Percentiles rank a stretch among this genome's conserved stretches.
Evolutionary conservation across 2,113 vertebrate species (phyloP).

Genomic region (Leptodactylus fuscus): DNA sequence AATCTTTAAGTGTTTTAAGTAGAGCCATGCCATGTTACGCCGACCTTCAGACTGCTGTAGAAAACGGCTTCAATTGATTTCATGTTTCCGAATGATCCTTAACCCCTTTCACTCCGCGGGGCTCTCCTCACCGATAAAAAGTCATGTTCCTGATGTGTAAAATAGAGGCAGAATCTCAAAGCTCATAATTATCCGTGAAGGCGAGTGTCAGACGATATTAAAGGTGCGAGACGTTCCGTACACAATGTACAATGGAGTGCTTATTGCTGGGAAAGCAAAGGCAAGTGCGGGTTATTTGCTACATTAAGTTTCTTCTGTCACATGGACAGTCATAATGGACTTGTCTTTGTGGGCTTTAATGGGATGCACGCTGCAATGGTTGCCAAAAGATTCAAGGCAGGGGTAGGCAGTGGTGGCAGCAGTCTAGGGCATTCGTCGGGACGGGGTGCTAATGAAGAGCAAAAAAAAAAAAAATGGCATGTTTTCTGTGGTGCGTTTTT

Average conservation of each 20-base stretch:
- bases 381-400: no score
- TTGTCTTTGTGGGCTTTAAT: no score
- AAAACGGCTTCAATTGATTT: conserved; percentile 35
- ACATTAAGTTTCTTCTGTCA: background rate
- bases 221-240: background rate
- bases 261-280: background rate
- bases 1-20: conserved; percentile 30
- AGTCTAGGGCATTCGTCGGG: no score
- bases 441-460: no score
- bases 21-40: conserved; percentile 14
- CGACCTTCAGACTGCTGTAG: conserved; percentile 38
- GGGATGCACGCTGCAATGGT: no score
- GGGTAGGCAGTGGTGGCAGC: no score
- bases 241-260: background rate
- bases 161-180: background rate
- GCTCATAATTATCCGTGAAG: conserved; percentile 39
- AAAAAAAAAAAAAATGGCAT: no score
- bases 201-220: conserved; percentile 17
- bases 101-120: conserved; percentile 9
- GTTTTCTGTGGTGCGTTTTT: no score
- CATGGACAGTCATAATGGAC: no score
- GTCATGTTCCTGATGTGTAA: background rate
- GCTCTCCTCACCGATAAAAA: background rate
- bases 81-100: conserved; percentile 43
- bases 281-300: background rate